Conservation (phyloP, 2,888 invertebrate genomes). For the Malthinus flaveolus region DNA sequence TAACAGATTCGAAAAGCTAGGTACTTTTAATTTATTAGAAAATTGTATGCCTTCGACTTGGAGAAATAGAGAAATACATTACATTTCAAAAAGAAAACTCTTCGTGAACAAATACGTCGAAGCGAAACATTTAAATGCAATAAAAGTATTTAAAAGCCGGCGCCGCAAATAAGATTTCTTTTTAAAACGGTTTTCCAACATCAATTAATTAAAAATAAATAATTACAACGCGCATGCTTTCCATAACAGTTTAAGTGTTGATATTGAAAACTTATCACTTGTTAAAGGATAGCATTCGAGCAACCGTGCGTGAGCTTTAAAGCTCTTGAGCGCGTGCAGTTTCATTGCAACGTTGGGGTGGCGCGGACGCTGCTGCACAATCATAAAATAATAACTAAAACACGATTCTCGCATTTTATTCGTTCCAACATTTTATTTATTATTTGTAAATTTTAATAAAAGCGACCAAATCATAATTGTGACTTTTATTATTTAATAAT, state of each 20-base stretch:
- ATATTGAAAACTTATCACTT: slow-evolving; percentile 24
- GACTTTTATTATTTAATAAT: too few species aligned
- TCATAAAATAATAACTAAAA: neutral
- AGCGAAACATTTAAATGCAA: neutral
- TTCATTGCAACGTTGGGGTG: slow-evolving; percentile 11
- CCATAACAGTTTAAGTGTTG: slow-evolving; percentile 16
- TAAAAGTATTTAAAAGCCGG: too few species aligned
- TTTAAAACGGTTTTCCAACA: neutral
- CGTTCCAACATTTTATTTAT: too few species aligned
- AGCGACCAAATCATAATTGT: neutral
- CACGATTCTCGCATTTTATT: slow-evolving; percentile 8
- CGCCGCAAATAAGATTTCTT: too few species aligned
- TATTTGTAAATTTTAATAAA: neutral
- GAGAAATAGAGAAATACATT: too few species aligned
- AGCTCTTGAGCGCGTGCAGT: slow-evolving; percentile 29
- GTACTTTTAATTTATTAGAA: too few species aligned
- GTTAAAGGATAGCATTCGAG: slow-evolving; percentile 26
- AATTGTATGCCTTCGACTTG: too few species aligned
- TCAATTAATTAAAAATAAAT: neutral
- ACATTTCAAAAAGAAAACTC: too few species aligned
- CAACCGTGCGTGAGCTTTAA: slow-evolving; percentile 27
- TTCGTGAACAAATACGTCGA: too few species aligned
- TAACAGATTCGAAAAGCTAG: too few species aligned
- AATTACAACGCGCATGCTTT: slow-evolving; percentile 21
- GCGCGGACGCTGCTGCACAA: slow-evolving; percentile 10